Evolutionary conservation across 2,888 invertebrate species (phyloP).

Genomic region (Cephus pygmeus): DNA sequence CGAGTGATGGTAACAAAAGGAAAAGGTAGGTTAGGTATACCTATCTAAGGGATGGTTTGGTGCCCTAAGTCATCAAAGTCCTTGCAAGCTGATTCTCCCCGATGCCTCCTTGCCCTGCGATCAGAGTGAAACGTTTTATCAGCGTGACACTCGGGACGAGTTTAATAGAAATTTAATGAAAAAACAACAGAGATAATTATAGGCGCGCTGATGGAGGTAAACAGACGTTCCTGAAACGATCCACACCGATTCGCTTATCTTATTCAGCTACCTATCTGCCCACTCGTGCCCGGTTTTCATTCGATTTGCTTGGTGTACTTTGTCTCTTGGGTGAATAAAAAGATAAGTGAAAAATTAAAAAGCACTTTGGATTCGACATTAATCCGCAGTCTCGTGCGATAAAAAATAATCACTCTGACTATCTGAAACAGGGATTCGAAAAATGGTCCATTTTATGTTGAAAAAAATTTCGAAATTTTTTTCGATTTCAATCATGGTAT

Average conservation of each 20-base stretch:
- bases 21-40: not conserved
- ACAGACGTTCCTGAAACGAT: slow-evolving; percentile 7
- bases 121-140: slow-evolving; percentile 30
- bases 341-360: not conserved
- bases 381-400: too few species aligned
- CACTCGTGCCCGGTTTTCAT: not conserved
- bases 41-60: not conserved
- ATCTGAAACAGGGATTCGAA: too few species aligned
- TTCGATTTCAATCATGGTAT: too few species aligned
- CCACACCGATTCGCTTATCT: not conserved
- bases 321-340: too few species aligned
- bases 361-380: too few species aligned
- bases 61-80: too few species aligned
- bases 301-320: slow-evolving; percentile 4
- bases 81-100: too few species aligned
- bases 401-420: too few species aligned
- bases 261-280: too few species aligned
- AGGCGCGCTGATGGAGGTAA: slow-evolving; percentile 12
- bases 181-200: slow-evolving; percentile 56
- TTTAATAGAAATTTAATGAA: slow-evolving; percentile 54
- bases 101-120: slow-evolving; percentile 8
- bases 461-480: too few species aligned
- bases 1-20: too few species aligned
- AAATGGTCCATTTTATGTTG: too few species aligned
- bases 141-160: slow-evolving; percentile 18